These are phyloP conservation scores for Chesias legatella DNA, from an alignment of 2,888 invertebrate genomes.

Conservation along the genomic window DNA sequence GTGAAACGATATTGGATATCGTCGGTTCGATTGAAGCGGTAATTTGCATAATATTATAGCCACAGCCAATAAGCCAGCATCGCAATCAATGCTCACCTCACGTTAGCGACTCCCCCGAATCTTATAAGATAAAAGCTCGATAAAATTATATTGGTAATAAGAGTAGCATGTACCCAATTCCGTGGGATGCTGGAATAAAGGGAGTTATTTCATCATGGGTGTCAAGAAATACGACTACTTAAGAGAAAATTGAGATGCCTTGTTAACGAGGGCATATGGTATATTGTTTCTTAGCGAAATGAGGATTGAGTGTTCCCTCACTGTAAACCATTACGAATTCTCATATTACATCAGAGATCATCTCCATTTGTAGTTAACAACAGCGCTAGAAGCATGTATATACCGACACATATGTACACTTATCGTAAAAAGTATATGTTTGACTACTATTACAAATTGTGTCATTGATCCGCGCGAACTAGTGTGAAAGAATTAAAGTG, in stretches of 20 bases:
- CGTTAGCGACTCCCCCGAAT: not conserved
- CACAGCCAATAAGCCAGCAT: conserved; percentile 3
- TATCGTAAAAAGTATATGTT: too few species aligned
- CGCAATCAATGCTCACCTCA: conserved; percentile 6
- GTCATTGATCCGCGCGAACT: too few species aligned
- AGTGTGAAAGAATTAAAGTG: too few species aligned
- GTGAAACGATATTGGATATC: not conserved
- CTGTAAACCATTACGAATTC: too few species aligned
- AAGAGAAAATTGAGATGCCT: not conserved
- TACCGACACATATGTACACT: too few species aligned
- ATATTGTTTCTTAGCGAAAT: not conserved
- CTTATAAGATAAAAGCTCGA: conserved; percentile 1
- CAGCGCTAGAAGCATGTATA: too few species aligned
- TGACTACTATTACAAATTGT: too few species aligned
- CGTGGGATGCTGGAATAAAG: conserved; percentile 7
- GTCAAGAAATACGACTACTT: not conserved
- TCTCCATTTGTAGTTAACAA: too few species aligned
- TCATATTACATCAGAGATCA: too few species aligned
- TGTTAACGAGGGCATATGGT: conserved; percentile 2
- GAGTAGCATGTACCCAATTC: conserved; percentile 1
- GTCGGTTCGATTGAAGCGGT: conserved; percentile 1
- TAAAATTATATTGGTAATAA: conserved; percentile 5
- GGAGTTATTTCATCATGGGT: conserved; percentile 3
- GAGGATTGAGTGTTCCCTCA: too few species aligned
- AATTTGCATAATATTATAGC: conserved; percentile 13